Base-by-base conservation (phyloP, 2,797 vertebrate species). In the Garrulus glandarius region DNA sequence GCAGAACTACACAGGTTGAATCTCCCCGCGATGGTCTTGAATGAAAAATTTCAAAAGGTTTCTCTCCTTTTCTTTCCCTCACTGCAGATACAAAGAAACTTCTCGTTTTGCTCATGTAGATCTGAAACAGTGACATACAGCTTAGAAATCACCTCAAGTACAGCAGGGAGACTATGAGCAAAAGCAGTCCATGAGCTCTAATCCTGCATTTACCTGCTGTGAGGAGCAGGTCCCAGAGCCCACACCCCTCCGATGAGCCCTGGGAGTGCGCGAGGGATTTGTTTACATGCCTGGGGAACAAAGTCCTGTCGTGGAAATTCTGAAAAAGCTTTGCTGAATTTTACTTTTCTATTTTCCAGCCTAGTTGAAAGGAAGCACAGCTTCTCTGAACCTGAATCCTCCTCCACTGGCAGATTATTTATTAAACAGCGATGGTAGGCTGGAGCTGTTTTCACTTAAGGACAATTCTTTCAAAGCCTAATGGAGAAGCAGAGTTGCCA, bases 381-480 rank as follows among this genome's bases (percentile, higher is more conserved):
- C 83, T 91, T 83, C 82, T 89, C 96, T 29, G 14, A 93, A 85
- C 89, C 70, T 69, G 84, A 96, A 93, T 87, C 87, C 89, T 92
- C 69, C 47, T 95, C 79, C 89, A 85, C 91, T 88, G 91, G 91
- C 49, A n/a, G 93, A 94, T 96, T 97, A 95, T 92, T 97, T 97
- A 97, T 97, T 97, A 97, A 97, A 97, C 94, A 93, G 94, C 13
- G 30, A 94, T 74, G 83, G 95, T 86, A 96, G 87, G 88, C 69
- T 92, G 93, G 96, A 89, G 84, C 97, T 98, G 97, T 98, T 98
- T 97, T 96, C 97, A 98, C 89, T 97, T 97, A 97, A 92, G 92
- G 92, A 96, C 96, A 97, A 93, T 90, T 94, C 90, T 93, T 97
- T 96, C 96, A 94, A 97, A 96, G 97, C 96, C 91, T 94, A 96